Conservation (phyloP, 2,888 invertebrate genomes). For the Patella pellucida region DNA sequence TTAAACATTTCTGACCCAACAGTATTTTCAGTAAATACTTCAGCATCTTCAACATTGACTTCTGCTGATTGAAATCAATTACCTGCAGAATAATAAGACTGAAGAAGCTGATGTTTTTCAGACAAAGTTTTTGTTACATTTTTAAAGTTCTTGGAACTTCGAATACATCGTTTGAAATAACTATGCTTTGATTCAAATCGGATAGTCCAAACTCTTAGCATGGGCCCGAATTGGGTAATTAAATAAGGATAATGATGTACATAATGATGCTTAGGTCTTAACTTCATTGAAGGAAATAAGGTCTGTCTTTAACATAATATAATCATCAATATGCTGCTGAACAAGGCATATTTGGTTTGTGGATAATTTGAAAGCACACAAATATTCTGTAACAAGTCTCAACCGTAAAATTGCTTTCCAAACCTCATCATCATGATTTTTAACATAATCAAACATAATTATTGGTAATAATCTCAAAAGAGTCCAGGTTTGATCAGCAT, state of each 20-base stretch:
- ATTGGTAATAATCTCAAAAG: conserved; percentile 21
- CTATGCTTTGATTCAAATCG: neutral
- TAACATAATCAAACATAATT: conserved; percentile 6
- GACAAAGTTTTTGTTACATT: conserved; percentile 11
- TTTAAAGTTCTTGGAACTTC: neutral
- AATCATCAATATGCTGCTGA: conserved; percentile 11
- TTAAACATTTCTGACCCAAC: conserved; percentile 3
- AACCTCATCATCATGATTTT: conserved; percentile 9
- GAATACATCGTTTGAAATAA: neutral
- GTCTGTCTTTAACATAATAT: neutral
- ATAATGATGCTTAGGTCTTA: conserved; percentile 1
- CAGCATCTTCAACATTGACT: neutral
- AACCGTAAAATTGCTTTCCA: conserved; percentile 14
- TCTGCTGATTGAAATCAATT: neutral
- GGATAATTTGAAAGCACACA: conserved; percentile 21
- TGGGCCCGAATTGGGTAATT: neutral
- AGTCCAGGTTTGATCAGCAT: conserved; percentile 27
- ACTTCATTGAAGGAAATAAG: neutral
- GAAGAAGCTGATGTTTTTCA: too few species aligned
- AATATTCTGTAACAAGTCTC: conserved; percentile 12
- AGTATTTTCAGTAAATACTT: conserved; percentile 5
- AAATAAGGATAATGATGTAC: conserved; percentile 8
- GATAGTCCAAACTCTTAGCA: neutral
- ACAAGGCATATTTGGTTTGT: neutral
- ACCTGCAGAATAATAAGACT: neutral